phyloP scores from a whole-genome alignment of 2,888 invertebrate species.

The Hedychridium roseum region DNA sequence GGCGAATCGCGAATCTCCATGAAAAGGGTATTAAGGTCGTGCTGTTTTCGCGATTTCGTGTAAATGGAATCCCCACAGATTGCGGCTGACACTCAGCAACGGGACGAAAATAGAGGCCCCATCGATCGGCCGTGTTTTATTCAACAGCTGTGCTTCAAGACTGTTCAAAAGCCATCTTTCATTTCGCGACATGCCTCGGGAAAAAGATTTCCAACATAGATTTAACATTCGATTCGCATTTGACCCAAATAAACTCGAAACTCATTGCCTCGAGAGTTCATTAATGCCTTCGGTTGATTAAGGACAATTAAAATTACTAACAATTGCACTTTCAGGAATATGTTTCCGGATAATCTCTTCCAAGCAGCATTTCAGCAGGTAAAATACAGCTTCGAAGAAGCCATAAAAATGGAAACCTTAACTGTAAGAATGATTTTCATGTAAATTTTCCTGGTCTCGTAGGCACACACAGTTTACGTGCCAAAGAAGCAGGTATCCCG shows the following conservation, averaged over 20 bases:
- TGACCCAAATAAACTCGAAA: too few species aligned
- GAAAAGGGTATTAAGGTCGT: slow-evolving; percentile 28
- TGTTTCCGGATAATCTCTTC: slow-evolving; percentile 91
- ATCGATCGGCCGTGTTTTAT: slow-evolving; percentile 42
- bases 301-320: too few species aligned
- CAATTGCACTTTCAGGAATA: slow-evolving; percentile 74
- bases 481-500: slow-evolving; percentile 67
- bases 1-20: neutral
- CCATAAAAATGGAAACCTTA: neutral
- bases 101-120: slow-evolving; percentile 37
- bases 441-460: slow-evolving; percentile 21
- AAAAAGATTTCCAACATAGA: too few species aligned
- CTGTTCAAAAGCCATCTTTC: too few species aligned
- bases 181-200: too few species aligned
- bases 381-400: slow-evolving; percentile 22
- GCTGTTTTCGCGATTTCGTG: slow-evolving; percentile 26
- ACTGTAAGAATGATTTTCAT: neutral
- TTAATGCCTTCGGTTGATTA: too few species aligned
- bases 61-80: slow-evolving; percentile 33
- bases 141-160: too few species aligned
- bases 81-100: slow-evolving; percentile 25
- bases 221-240: too few species aligned
- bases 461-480: slow-evolving; percentile 79
- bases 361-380: slow-evolving; percentile 88
- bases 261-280: too few species aligned